Evolutionary conservation across 2,888 invertebrate species (phyloP).

Genomic region (Synergus japonicus): DNA sequence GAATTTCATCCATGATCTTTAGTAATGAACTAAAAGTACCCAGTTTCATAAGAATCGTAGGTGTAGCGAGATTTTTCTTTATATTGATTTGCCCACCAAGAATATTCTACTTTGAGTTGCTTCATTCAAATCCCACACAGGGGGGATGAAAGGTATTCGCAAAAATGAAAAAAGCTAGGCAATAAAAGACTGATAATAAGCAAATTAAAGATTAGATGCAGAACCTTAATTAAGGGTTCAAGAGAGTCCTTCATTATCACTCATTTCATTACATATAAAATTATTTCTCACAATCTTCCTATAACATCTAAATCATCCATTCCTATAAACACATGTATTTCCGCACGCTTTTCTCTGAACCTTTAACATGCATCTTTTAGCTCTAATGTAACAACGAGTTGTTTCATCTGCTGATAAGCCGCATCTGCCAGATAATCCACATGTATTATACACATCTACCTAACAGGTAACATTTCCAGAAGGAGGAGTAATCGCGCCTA

Average conservation of each 20-base stretch:
- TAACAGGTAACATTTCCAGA: constrained; percentile 9
- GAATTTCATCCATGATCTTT: background rate
- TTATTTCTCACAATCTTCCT: background rate
- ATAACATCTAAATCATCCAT: constrained; percentile 6
- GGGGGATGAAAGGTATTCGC: background rate
- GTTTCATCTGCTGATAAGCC: constrained; percentile 18
- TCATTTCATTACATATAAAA: background rate
- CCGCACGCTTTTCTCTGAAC: background rate
- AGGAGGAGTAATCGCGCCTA: constrained; percentile 14
- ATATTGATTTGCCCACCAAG: background rate
- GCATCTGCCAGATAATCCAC: constrained; percentile 20
- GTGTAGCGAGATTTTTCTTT: background rate
- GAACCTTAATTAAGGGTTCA: background rate
- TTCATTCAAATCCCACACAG: background rate
- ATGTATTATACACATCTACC: constrained; percentile 15
- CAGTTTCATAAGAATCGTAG: background rate
- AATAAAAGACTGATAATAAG: background rate
- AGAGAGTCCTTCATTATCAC: background rate
- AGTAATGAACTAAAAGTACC: background rate
- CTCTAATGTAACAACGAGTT: background rate
- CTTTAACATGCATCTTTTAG: constrained; percentile 1
- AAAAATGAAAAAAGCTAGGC: background rate
- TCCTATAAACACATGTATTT: constrained; percentile 1
- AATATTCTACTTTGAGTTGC: background rate
- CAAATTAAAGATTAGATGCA: background rate